Evolutionary conservation across 2,888 invertebrate genomes (phyloP), one percentile per base, ranked within the genome.

Genomic region (Leucophora obtusa): DNA sequence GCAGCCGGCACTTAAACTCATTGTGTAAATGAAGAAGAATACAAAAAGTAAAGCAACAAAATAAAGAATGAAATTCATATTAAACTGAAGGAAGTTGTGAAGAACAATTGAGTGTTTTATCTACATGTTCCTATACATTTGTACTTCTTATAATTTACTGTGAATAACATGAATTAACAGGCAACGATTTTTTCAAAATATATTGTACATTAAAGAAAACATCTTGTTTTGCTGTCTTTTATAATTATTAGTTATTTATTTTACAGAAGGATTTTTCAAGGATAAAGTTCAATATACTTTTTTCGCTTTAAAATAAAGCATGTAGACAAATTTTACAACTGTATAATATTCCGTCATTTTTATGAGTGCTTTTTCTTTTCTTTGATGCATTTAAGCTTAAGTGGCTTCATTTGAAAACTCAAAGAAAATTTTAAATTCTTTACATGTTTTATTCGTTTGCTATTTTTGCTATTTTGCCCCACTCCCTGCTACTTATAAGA

Each of bases 81-180:
- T 75, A 63, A 75, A 75, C 75, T 71, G 62, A 75, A 72, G 79
- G 79, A 80, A 80, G 71, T 75, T 75, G 75, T 80, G 60, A 62
- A 75, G 66, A 80, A 72, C 75, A 80, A 79, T 79, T 79, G 75
- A 66, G 35, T 65, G 51, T 66, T 60, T 79, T 58, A 63, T 62
- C 66, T 68, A 9, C 15, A 47, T 17, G 9, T 68, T 66, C 58
- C 10, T 28, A 38, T 53, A 53, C 53, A 59, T 58, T 10, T 53
- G 43, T 43, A 28, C 43, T 63, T 56, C 35, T 65, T 53, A 60
- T 53, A n/a, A 66, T 43, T 66, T 17, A 35, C 63, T 51, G 38
- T 59, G 51, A 58, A 43, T 43, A 43, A 43, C 11, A 43, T 14
- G 43, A 43, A 43, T 14, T 43, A 14, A 5, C 14, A 3, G 43